Conservation (phyloP, 2,888 invertebrate species). For the Octonoba sinensis region DNA sequence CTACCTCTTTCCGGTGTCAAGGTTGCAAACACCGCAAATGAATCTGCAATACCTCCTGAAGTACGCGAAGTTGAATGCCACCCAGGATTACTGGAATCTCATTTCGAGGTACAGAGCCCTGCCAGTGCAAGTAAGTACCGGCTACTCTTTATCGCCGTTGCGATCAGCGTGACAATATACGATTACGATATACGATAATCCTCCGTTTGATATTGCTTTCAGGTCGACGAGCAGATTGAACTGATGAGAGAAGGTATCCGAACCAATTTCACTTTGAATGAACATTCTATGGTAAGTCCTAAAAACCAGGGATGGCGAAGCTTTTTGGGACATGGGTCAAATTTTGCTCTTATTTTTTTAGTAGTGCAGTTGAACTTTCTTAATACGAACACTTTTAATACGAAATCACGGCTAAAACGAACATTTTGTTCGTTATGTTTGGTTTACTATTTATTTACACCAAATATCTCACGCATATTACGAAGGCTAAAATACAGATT, state of each 20-base stretch:
- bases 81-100: constrained; percentile 68
- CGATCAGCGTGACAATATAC: neutral
- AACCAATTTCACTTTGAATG: constrained; percentile 39
- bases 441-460: too few species aligned
- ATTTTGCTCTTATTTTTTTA: too few species aligned
- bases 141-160: too few species aligned
- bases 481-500: too few species aligned
- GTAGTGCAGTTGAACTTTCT: too few species aligned
- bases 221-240: constrained; percentile 51
- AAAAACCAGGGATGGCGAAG: too few species aligned
- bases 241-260: constrained; percentile 52
- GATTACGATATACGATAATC: neutral
- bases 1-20: constrained; percentile 41
- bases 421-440: too few species aligned
- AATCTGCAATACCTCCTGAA: constrained; percentile 15
- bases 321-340: too few species aligned
- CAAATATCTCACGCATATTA: too few species aligned
- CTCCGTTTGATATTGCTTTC: neutral
- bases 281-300: constrained; percentile 35
- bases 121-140: constrained; percentile 68
- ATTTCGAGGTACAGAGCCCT: constrained; percentile 68
- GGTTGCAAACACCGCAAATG: constrained; percentile 29
- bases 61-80: constrained; percentile 67
- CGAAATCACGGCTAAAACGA: too few species aligned
- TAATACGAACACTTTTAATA: too few species aligned